Evolutionary conservation across 1,140 invertebrate genomes (phyloP).

Genomic region (Drosophila varians): DNA sequence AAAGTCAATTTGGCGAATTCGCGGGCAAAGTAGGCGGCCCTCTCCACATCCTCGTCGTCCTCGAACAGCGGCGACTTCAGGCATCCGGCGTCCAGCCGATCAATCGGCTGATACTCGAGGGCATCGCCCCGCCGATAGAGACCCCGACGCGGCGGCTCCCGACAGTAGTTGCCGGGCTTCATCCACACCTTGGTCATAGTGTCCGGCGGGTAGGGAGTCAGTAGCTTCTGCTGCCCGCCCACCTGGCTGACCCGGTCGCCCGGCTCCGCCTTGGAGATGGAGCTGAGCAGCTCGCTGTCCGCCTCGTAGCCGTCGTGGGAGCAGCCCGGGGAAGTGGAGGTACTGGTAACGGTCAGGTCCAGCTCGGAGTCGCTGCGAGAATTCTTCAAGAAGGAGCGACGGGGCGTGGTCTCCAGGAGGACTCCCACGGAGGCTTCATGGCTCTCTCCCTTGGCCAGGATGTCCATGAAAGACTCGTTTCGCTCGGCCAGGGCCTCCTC

Average conservation of each 20-base stretch:
- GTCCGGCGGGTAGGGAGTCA: not conserved
- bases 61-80: not conserved
- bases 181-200: conserved; percentile 14
- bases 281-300: not conserved
- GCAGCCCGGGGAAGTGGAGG: not conserved
- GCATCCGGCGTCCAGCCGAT: not conserved
- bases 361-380: not conserved
- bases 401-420: not conserved
- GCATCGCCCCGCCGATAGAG: conserved; percentile 2
- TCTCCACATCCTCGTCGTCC: not conserved
- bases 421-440: not conserved
- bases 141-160: not conserved
- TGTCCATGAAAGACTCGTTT: too few relatives aligned
- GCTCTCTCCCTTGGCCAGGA: too few relatives aligned
- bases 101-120: conserved; percentile 9
- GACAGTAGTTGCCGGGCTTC: not conserved
- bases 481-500: not conserved
- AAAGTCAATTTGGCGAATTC: conserved; percentile 4
- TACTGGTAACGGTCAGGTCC: not conserved
- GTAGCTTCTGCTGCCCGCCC: too few relatives aligned
- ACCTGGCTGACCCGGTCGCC: too few relatives aligned
- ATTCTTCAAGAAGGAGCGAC: too few relatives aligned
- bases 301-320: not conserved
- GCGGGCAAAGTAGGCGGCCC: not conserved
- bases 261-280: too few relatives aligned